Base-by-base conservation (phyloP, 2,113 vertebrate genomes). In the Physeter macrocephalus region DNA sequence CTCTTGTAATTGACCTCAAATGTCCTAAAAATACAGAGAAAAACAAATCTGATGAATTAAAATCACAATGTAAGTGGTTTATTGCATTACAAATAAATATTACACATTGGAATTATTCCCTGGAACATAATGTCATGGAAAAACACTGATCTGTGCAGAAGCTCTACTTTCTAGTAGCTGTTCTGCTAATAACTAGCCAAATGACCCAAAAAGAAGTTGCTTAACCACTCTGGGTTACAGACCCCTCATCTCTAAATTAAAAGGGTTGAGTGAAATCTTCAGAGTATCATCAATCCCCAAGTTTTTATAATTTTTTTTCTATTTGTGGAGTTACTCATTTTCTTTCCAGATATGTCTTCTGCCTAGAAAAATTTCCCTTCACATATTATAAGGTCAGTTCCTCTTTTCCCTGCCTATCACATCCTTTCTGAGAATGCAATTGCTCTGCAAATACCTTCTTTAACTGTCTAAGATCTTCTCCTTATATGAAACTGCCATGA, bases 1-100 rank as follows among this genome's bases (percentile, higher is more conserved):
- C n/a, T 92, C 54, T 88, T 91, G 4, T 66, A 93, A 94, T 25
- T 92, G 69, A 67, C 91, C 54, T 94, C 52, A 72, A 80, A 78
- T 90, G 34, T 78, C 69, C 90, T 89, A 74, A 75, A 93, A 96
- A 43, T n/a, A 87, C 21, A 83, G 43, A 97, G 39, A 31, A 89
- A 92, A 96, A 62, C 34, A 88, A 88, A 72, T 43, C 54, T 52
- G 13, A 71, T 77, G 25, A 94, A 78, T 91, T 94, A 93, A 98
- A 95, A 57, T 93, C 74, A 84, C 64, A 69, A 49, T 36, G 11
- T 92, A 18, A 72, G 61, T 75, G 39, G 29, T 15, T 95, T 91
- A 59, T 66, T 90, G 59, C 36, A 61, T 80, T 71, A 57, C 72
- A 82, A 80, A 23, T 67, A 72, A 95, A 57, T 88, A 87, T 23